Evolutionary conservation across 2,797 vertebrate species (phyloP), one percentile per base, ranked within the genome.

Genomic region (Hippoglossus hippoglossus): DNA sequence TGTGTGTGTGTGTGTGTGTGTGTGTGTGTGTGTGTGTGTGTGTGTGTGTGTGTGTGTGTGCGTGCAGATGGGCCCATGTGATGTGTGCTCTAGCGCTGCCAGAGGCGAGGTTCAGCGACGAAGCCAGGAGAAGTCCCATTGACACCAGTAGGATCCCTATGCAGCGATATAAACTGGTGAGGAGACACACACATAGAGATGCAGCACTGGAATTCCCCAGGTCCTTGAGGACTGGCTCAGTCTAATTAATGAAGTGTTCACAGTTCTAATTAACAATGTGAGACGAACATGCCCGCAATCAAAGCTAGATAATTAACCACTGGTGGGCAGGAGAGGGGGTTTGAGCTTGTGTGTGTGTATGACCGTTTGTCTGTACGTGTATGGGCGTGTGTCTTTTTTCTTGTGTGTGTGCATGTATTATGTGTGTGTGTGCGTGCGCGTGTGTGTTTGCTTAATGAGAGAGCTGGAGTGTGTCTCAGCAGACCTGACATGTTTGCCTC

Each of bases 91-190:
- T 99, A 69, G 96, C 96, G 4, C 94, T 99, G 78, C 98, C 97
- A 72, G 98, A 99, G 94, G 97, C 95, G 24, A 96, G 94, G 89
- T 99, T 99, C 92, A 92, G 78, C 63, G 94, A 97, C 64, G 95
- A 97, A 79, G 94, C 91, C 81, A 96, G 96, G 84, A 96, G 97
- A 90, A 93, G 95, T 89, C 95, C 95, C 72, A 96, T 99, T 90
- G 96, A 99, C 90, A 95, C 95, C 90, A 96, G 95, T 89, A 95
- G 94, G 89, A 95, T 99, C 89, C 97, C 97, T 80, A 92, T 96
- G 90, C 96, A 98, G 93, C 95, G 97, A 89, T 96, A 97, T 89
- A 98, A 97, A 93, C 94, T 99, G 95, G 97, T 99, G 88, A 96
- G 95, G 92, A 83, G 47, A 61, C 47, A 63, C 56, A 19, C 44